Base-by-base conservation (phyloP, 2,888 invertebrate species). In the Gastrophysa polygoni region DNA sequence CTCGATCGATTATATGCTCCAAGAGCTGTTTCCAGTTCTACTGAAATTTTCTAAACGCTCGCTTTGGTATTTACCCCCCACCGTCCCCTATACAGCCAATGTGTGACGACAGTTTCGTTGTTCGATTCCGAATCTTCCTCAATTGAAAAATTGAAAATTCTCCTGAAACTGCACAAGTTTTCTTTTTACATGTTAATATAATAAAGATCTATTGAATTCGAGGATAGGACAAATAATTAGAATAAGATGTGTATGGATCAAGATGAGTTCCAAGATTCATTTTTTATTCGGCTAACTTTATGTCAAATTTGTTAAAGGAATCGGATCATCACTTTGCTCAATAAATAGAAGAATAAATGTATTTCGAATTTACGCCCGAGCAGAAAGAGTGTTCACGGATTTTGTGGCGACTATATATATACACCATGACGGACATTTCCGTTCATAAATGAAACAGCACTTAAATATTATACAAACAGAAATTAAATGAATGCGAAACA, bases 381-480 rank as follows among this genome's bases (percentile, higher is more conserved):
- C n/a, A 38, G 14, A 38, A 38, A 38, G 38, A 38, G 38, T 14
- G 38, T n/a, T 38, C 38, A n/a, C 38, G 38, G 38, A 10, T 38
- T 38, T 38, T 11, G 14, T 38, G 38, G 4, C 38, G 38, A 14
- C 38, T 38, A 38, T n/a, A 38, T 11, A 32, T 38, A 38, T 38
- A 38, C 11, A n/a, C 38, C 14, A 38, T 38, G 38, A 38, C 38
- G 38, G 38, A 38, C 38, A 38, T 38, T 38, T 38, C 38, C 38
- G 38, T 38, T 38, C 38, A 2, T 11, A 11, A 38, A 38, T n/a
- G 38, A 56, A 59, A 48, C 10, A 20, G 18, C 47, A 57, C 29
- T 18, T 18, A 34, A 1, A 57, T 32, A n/a, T n/a, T n/a, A 17
- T 11, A 17, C 16, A 29, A 28, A 43, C 44, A 56, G 17, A 21